Percentiles rank a stretch among this genome's conserved stretches.
These are phyloP conservation scores for Epistrophe grossulariae DNA, from an alignment of 2,888 invertebrate genomes.

Conservation along the genomic window DNA sequence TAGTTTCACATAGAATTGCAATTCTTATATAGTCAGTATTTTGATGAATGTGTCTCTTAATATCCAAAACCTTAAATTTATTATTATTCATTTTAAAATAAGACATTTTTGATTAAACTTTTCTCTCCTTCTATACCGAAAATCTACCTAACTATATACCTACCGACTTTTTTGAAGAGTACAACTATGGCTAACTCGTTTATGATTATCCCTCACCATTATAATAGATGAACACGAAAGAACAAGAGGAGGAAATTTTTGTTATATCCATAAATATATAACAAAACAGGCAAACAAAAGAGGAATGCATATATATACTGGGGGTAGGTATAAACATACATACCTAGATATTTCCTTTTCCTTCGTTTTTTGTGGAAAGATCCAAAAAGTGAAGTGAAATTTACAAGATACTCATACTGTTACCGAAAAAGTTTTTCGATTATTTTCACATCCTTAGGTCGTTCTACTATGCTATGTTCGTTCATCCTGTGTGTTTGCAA, in stretches of 20 bases:
- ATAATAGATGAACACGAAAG: constrained; percentile 37
- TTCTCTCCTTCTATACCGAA: not conserved
- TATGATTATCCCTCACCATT: constrained; percentile 42
- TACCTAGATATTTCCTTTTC: not conserved
- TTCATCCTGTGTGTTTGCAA: constrained; percentile 47
- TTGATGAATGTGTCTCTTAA: not conserved
- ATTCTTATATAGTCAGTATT: not conserved
- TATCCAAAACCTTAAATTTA: not conserved
- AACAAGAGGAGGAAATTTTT: constrained; percentile 11
- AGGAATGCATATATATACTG: not conserved
- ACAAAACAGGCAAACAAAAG: constrained; percentile 19
- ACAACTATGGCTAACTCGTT: constrained; percentile 48
- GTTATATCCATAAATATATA: constrained; percentile 23
- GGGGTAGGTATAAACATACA: not conserved
- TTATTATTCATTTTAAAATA: constrained; percentile 6
- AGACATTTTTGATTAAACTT: constrained; percentile 20
- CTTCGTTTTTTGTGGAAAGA: not conserved
- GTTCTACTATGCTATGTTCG: constrained; percentile 8
- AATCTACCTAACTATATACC: not conserved
- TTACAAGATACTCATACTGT: constrained; percentile 61
- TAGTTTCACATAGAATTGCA: not conserved
- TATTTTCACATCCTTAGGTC: constrained; percentile 71
- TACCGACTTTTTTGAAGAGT: constrained; percentile 3
- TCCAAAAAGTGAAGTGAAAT: constrained; percentile 49
- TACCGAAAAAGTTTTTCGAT: constrained; percentile 72